Conservation (phyloP, 2,888 invertebrate species). For the Rhamphomyia laevipes region DNA sequence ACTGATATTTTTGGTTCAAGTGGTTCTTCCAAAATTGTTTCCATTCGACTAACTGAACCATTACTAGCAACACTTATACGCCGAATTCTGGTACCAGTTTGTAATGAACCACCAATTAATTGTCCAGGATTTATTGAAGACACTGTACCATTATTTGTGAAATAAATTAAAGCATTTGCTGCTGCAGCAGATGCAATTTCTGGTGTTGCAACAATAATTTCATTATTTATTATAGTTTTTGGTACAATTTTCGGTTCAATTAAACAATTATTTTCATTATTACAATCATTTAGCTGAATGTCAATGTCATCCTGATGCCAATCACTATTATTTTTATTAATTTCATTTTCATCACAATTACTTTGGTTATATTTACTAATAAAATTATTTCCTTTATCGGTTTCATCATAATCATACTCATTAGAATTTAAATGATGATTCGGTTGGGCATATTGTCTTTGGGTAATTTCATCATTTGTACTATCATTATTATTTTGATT, state of each 20-base stretch:
- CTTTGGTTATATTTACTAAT: neutral
- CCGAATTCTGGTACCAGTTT: constrained; percentile 19
- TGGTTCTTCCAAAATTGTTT: constrained; percentile 69
- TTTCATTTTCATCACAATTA: neutral
- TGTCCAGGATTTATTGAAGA: constrained; percentile 4
- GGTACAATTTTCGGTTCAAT: constrained; percentile 14
- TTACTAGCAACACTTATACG: constrained; percentile 35
- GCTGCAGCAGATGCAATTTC: neutral
- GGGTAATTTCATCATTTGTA: neutral
- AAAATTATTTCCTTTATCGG: neutral
- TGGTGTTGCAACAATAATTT: neutral
- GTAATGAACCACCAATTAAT: neutral
- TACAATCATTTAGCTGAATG: constrained; percentile 4
- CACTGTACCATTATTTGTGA: constrained; percentile 2
- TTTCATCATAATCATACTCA: constrained; percentile 20
- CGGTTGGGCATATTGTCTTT: neutral
- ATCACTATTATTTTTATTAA: neutral
- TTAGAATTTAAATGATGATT: neutral
- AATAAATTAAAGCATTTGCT: no score
- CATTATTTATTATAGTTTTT: constrained; percentile 10
- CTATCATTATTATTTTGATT: neutral
- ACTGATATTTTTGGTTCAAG: constrained; percentile 72
- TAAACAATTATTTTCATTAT: constrained; percentile 1
- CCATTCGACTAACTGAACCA: constrained; percentile 57
- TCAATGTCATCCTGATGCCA: neutral